These are phyloP conservation scores for Meandrusa payeni DNA, from an alignment of 2,888 invertebrate genomes.

Conservation along the genomic window DNA sequence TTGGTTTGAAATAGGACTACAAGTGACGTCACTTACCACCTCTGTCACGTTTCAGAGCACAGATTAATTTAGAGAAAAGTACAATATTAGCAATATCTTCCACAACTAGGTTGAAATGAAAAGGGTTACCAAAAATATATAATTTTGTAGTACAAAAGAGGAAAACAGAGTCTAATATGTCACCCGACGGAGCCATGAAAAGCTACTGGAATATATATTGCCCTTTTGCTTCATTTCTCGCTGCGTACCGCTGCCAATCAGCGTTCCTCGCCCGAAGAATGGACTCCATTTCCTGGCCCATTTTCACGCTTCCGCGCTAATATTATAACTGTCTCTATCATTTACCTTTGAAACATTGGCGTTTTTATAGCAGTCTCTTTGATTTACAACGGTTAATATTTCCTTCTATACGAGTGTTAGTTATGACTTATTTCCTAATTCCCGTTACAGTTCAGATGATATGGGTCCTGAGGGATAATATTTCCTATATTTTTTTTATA, in stretches of 20 bases:
- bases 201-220: conserved; percentile 22
- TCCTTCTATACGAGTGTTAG: background rate
- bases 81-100: too few relatives aligned
- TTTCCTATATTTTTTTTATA: too few relatives aligned
- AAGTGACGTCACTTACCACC: too few relatives aligned
- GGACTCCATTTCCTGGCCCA: conserved; percentile 61
- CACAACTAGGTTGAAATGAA: too few relatives aligned
- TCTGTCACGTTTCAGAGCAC: too few relatives aligned
- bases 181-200: conserved; percentile 10
- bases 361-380: conserved; percentile 27
- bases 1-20: too few relatives aligned
- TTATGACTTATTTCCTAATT: background rate
- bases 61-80: too few relatives aligned
- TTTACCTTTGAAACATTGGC: conserved; percentile 38
- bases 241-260: conserved; percentile 53
- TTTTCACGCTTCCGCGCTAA: conserved; percentile 54
- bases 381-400: conserved; percentile 12
- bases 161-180: background rate
- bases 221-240: conserved; percentile 31
- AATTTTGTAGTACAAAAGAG: background rate
- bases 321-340: conserved; percentile 54
- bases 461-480: too few relatives aligned
- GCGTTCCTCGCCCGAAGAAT: conserved; percentile 52
- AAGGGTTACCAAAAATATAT: background rate
- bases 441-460: too few relatives aligned